These are phyloP conservation scores for Lycophotia porphyrea DNA, from an alignment of 2,888 invertebrate species.

Conservation along the genomic window DNA sequence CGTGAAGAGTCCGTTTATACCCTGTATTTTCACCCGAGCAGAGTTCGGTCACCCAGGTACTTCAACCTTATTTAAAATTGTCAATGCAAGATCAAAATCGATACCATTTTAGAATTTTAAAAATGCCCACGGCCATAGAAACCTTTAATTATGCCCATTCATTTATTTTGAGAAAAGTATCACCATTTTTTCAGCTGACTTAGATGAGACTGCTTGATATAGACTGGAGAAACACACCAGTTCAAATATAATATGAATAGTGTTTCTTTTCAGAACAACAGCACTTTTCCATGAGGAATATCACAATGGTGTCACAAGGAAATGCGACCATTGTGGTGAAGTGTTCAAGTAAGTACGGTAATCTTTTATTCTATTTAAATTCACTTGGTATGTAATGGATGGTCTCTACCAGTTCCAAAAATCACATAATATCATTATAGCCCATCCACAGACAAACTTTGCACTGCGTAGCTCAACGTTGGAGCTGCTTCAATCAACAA, in stretches of 20 bases:
- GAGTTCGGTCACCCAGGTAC: too few species aligned
- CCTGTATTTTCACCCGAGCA: too few species aligned
- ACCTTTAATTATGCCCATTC: neutral
- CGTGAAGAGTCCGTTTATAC: too few species aligned
- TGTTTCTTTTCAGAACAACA: conserved; percentile 75
- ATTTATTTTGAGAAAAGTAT: too few species aligned
- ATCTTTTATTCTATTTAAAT: neutral
- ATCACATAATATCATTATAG: neutral
- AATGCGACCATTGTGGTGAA: conserved; percentile 82
- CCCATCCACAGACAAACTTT: neutral
- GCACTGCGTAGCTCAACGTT: too few species aligned
- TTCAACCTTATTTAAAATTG: too few species aligned
- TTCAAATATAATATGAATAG: neutral
- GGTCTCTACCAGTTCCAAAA: neutral
- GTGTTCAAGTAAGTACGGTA: conserved; percentile 79
- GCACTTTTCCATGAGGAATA: conserved; percentile 84
- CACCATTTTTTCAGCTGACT: neutral
- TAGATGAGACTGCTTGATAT: neutral
- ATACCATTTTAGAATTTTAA: neutral
- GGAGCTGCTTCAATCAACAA: too few species aligned
- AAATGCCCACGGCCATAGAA: neutral
- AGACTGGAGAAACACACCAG: neutral
- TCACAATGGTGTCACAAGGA: conserved; percentile 82
- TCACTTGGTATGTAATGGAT: neutral
- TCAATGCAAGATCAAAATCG: neutral